Evolutionary conservation across 2,797 vertebrate species (phyloP).

Genomic region (Luscinia megarhynchos): DNA sequence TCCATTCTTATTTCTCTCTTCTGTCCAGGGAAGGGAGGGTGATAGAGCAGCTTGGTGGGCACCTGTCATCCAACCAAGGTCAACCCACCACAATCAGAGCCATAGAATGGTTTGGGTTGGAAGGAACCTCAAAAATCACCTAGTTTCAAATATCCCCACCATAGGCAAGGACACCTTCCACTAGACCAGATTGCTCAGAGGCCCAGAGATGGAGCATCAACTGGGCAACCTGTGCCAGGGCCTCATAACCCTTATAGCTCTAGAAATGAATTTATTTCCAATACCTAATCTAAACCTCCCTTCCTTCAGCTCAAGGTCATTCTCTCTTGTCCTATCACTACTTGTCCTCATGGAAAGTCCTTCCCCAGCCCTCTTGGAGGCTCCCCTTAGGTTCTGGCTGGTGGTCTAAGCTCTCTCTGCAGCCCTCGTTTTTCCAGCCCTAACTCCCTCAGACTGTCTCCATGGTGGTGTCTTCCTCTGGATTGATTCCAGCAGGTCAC

Average conservation of each 20-base stretch:
- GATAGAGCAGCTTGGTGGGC: neutral
- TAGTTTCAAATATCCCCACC: neutral
- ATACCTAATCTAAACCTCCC: neutral
- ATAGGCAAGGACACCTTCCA: neutral
- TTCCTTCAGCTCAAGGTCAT: neutral
- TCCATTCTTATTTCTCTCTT: neutral
- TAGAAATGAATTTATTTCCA: neutral
- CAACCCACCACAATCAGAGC: neutral
- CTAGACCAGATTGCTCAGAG: neutral
- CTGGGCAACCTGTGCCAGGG: neutral
- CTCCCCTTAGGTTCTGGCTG: neutral
- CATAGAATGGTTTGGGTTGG: neutral
- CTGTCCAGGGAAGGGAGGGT: fast-evolving
- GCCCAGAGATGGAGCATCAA: neutral
- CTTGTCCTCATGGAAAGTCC: neutral
- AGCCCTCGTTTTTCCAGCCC: fast-evolving
- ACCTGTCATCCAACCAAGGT: neutral
- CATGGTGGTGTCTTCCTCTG: neutral
- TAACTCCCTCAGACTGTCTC: neutral
- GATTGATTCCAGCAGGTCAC: neutral
- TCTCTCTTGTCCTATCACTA: neutral
- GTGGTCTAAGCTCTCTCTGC: neutral
- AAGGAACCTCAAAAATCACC: neutral
- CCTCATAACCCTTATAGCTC: neutral
- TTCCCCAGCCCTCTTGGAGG: neutral